These are phyloP conservation scores for Tapera naevia DNA, from an alignment of 2,797 vertebrate genomes.

Conservation along the genomic window DNA sequence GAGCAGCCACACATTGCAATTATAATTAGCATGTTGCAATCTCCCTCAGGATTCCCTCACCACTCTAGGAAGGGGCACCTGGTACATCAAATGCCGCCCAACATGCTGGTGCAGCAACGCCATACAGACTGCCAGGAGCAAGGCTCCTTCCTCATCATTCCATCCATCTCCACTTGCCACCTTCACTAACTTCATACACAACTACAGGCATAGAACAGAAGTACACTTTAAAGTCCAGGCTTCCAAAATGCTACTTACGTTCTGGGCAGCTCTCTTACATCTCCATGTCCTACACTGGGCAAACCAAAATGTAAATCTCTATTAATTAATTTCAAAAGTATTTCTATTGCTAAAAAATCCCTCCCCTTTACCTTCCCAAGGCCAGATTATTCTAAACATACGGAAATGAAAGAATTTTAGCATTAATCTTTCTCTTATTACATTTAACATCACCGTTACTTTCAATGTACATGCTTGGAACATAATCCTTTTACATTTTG, in stretches of 20 bases:
- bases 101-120: not conserved
- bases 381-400: not conserved
- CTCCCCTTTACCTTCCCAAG: not conserved
- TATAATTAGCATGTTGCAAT: not conserved
- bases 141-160: not conserved
- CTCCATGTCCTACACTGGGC: not conserved
- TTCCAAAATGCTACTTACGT: not conserved
- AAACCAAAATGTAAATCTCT: not conserved
- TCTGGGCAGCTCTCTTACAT: rapidly evolving
- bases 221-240: not conserved
- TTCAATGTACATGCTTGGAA: not conserved
- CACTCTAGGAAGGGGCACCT: not conserved
- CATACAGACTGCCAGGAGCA: not conserved
- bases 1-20: not conserved
- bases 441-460: not conserved
- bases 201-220: not conserved
- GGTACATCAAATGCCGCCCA: rapidly evolving
- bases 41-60: not conserved
- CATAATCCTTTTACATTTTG: not conserved
- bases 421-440: not conserved
- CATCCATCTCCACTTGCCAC: not conserved
- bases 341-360: not conserved
- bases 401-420: conserved; percentile 1
- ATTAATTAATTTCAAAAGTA: not conserved
- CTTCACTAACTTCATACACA: not conserved